These are phyloP conservation scores for Phengaris arion DNA, from an alignment of 2,888 invertebrate species.

Conservation along the genomic window DNA sequence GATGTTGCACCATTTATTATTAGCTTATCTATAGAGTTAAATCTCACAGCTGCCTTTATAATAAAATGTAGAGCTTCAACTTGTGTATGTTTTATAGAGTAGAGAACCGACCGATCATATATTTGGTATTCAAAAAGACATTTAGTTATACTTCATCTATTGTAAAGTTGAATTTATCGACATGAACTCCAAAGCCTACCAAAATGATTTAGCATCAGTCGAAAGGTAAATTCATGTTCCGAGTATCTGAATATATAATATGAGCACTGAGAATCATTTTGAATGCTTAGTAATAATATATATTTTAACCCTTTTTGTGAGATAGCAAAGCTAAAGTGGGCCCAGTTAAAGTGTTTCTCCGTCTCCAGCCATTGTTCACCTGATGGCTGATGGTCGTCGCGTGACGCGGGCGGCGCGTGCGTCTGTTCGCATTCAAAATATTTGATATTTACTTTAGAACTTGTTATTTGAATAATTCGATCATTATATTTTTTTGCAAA, in stretches of 20 bases:
- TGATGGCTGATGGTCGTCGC: conserved; percentile 75
- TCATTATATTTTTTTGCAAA: background rate
- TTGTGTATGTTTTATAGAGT: background rate
- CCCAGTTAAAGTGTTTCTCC: conserved; percentile 74
- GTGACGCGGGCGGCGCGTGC: conserved; percentile 73
- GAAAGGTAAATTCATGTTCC: background rate
- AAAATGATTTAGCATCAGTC: background rate
- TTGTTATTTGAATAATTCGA: conserved; percentile 41
- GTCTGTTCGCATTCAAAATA: conserved; percentile 69
- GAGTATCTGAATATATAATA: background rate
- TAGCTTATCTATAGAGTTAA: background rate
- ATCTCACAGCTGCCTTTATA: background rate
- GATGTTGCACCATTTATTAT: background rate
- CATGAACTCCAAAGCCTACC: background rate
- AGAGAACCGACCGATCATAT: background rate
- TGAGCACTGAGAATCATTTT: conserved; percentile 1
- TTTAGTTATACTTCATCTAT: background rate
- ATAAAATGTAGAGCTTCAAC: background rate
- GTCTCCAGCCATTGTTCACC: conserved; percentile 61
- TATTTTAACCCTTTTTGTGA: background rate
- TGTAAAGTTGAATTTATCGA: background rate
- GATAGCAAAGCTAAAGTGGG: conserved; percentile 51
- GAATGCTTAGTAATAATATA: background rate
- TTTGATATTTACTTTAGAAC: conserved; percentile 51
- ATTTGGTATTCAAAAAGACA: background rate